These are phyloP conservation scores for Ceryle rudis DNA, from an alignment of 2,797 vertebrate species.

Conservation along the genomic window DNA sequence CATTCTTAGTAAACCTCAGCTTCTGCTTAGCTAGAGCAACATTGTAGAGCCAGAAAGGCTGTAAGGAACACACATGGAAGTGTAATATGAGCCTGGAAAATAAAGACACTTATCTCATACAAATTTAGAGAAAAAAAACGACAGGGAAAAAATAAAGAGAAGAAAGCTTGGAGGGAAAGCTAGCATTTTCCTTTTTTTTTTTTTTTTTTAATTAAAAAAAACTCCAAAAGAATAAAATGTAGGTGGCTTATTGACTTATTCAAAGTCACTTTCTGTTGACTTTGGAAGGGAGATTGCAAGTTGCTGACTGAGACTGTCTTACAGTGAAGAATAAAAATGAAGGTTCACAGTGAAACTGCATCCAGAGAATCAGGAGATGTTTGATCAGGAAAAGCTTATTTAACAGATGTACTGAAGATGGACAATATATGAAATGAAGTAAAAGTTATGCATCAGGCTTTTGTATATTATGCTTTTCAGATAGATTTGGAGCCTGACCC, in stretches of 20 bases:
- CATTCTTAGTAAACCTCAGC: neutral
- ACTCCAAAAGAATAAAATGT: neutral
- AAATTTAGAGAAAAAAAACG: neutral
- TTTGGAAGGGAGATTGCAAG: neutral
- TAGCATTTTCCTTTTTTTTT: neutral
- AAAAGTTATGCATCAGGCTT: neutral
- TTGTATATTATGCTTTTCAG: neutral
- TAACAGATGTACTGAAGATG: neutral
- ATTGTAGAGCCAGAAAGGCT: neutral
- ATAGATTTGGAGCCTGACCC: neutral
- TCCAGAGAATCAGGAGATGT: neutral
- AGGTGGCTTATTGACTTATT: accelerated
- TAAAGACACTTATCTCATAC: neutral
- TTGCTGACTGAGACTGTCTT: neutral
- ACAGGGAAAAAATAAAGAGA: neutral
- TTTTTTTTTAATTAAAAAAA: neutral
- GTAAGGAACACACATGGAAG: neutral
- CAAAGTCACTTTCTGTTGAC: neutral
- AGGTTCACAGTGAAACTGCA: neutral
- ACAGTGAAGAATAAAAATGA: neutral
- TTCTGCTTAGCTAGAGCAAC: neutral
- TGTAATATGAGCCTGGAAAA: neutral
- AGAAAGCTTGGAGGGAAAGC: neutral
- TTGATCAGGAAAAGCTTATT: neutral
- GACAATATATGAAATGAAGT: neutral